Evolutionary conservation across 2,888 invertebrate species (phyloP), one percentile per base, ranked within the genome.

Genomic region (Eulithis testata): DNA sequence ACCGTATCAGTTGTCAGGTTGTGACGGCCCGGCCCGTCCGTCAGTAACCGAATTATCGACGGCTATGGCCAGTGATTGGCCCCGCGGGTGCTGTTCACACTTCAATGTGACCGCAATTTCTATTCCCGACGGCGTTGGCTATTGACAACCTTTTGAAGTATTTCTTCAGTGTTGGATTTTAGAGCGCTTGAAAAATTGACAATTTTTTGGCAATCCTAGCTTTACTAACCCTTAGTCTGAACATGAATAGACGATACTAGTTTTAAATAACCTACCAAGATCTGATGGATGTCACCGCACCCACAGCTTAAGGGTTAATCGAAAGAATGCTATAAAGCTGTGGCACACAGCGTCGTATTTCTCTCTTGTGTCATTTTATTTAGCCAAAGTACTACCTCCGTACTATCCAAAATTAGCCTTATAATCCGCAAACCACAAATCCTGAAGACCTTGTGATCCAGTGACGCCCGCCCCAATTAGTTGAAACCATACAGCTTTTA

Each of bases 11-110:
- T 61, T 43, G 61, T 63, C 60, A 66, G 54, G 37, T 61, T 43
- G 61, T 63, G 63, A 66, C 66, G 31, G n/a, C 8, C 47, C 47
- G 65, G 70, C 57, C 62, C 64, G 73, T 71, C 73, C 72, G 77
- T 60, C 75, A 64, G 75, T 80, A 84, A 83, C 78, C 76, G 76
- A 78, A 79, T 83, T 82, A 84, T 76, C 53, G 74, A 62, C 68
- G 65, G 69, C 80, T 77, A 79, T 80, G 78, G 81, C 70, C 75
- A 67, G 73, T 79, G 80, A 84, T 83, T 82, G 82, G 74, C 69
- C 85, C 79, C 80, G 58, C 45, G 80, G 76, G 83, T 68, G 63
- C 73, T 59, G 73, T 80, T 77, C 76, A 72, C 81, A 78, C 81
- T 79, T 80, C 77, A 76, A 76, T 76, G 69, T 67, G 58, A 68